These are phyloP conservation scores for Drymonia ruficornis DNA, from an alignment of 2,888 invertebrate genomes.

Conservation along the genomic window DNA sequence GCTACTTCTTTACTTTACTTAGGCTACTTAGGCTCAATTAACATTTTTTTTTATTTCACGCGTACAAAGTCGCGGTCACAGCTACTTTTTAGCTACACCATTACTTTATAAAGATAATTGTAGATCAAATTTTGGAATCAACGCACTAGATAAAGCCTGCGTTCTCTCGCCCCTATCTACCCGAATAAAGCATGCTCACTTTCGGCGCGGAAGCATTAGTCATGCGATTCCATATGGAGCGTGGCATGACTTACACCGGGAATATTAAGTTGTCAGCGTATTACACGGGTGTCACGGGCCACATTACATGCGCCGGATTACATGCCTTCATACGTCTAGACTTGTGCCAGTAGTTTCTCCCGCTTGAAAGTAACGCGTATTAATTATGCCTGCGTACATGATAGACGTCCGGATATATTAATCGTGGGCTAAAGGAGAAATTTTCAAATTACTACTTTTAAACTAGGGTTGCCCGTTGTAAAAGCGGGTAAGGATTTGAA, in stretches of 20 bases:
- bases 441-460: not conserved
- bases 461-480: no score
- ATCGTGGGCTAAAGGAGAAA: not conserved
- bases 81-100: no score
- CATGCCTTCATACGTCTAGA: constrained; percentile 27
- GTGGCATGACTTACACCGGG: constrained; percentile 26
- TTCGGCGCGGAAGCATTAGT: not conserved
- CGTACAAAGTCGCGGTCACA: no score
- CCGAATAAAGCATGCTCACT: not conserved
- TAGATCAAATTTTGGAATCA: no score
- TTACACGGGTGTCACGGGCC: constrained; percentile 49
- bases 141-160: no score
- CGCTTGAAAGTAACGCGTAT: not conserved
- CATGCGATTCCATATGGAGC: constrained; percentile 25
- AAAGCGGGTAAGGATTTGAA: no score
- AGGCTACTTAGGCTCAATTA: no score
- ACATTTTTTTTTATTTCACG: no score
- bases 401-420: not conserved
- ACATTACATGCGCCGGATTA: constrained; percentile 34
- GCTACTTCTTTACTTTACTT: no score
- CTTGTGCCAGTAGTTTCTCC: constrained; percentile 7
- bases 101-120: no score
- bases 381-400: not conserved
- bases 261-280: constrained; percentile 42
- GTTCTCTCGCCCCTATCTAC: not conserved